Base-by-base conservation (phyloP, 2,113 vertebrate genomes). In the Corythornis cristatus region DNA sequence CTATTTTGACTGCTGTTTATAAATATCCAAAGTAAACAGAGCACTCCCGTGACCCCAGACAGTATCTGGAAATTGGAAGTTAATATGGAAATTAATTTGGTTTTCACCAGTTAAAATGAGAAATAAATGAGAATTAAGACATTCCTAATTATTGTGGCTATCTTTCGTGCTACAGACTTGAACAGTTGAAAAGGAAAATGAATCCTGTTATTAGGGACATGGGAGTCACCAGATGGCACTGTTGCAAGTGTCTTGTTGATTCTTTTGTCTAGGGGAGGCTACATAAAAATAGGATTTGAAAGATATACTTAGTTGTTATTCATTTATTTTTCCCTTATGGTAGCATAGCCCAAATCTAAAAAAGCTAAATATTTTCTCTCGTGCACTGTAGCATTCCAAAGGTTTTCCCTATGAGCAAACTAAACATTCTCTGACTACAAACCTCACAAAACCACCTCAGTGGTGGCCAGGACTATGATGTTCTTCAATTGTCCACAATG, bases 201-300 rank as follows among this genome's bases (percentile, higher is more conserved):
- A 71, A 71, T 37, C 22, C 22, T 40, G 14, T 58, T 86, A 19
- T 33, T 48, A n/a, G 14, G 23, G 28, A 46, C 62, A 16, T 23
- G 26, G 48, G 33, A 76, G 71, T 89, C 96, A 94, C 84, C 86
- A 96, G 95, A 77, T 95, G 96, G 96, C 93, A 87, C 86, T 96
- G 60, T 94, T 79, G 84, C 43, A 83, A 91, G 45, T 0, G 21
- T 70, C 83, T 85, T 85, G 28, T 20, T 86, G 29, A 60, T 85
- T 83, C 90, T 95, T 92, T 94, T 95, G 86, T 92, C 67, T 85
- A 8, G 54, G 43, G 42, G 31, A 73, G 46, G 33, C 46, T 54
- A 9, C 2, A 4, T 54, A 67, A 64, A 89, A 83, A 58, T 15
- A 85, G 40, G 46, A 57, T 31, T 89, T 92, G 46, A 85, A 93